Base-by-base conservation (phyloP, 2,888 invertebrate genomes). In the Mesochorus sp. region DNA sequence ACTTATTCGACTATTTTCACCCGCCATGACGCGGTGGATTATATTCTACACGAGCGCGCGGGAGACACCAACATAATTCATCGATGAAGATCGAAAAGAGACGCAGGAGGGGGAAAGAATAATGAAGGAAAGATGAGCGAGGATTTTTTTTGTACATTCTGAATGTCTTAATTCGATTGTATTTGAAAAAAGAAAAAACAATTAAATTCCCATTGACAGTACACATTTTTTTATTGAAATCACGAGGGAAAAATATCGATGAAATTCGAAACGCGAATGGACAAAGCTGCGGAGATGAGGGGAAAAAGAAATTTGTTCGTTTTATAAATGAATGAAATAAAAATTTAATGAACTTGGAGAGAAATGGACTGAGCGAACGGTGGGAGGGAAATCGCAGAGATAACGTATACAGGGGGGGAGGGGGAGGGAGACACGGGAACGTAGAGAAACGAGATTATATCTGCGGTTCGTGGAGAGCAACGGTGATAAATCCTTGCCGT, bases 371-470 rank as follows among this genome's bases (percentile, higher is more conserved):
- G 12, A 44, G 17, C n/a, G n/a, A n/a, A n/a, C n/a, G n/a, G n/a
- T n/a, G n/a, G n/a, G 39, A 57, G 0, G 14, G 2, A 5, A 26
- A 53, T 51, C 21, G 14, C 8, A 47, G n/a, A 6, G 47, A 39
- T 6, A 34, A 34, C 4, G 34, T 34, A 75, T 59, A 59, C 42
- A 12, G 10, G 24, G 31, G 12, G 55, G 8, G 71, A 34, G 70
- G 55, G 59, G 61, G 53, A 75, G 44, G 26, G 1, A 34, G 34
- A 59, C 31, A 51, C 21, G 80, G 39, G 64, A 70, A 79, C 73
- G 61, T 44, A 64, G 75, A 83, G 88, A 24, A 21, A 86, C 85
- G 87, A 88, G 90, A 90, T 90, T 88, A 90, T 90, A 90, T 90
- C 90, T 89, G n/a, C n/a, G 83, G 85, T 84, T 83, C 85, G 82